Evolutionary conservation across 2,113 vertebrate genomes (phyloP).

Genomic region (Otus sunia): DNA sequence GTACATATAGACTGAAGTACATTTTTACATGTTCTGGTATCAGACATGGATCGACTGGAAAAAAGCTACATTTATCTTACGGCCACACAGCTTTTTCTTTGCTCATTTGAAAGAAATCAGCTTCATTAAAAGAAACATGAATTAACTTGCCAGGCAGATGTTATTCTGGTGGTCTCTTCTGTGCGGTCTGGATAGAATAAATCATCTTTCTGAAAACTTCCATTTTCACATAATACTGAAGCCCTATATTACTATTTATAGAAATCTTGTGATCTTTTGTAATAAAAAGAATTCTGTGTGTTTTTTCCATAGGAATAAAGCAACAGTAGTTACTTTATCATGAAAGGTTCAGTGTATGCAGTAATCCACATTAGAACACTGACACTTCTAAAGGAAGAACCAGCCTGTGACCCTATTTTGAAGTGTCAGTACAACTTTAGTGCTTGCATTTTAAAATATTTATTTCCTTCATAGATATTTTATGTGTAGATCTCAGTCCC

Average conservation of each 20-base stretch:
- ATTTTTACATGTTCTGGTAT: background rate
- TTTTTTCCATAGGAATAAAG: constrained; percentile 31
- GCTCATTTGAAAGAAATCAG: background rate
- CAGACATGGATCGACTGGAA: background rate
- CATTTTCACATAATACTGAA: background rate
- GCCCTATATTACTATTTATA: background rate
- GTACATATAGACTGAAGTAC: background rate
- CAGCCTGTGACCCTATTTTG: constrained; percentile 69
- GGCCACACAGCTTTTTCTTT: background rate
- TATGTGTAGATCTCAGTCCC: constrained; percentile 57
- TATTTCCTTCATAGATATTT: constrained; percentile 77
- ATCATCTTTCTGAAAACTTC: background rate
- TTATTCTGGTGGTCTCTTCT: constrained; percentile 6
- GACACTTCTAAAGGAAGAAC: constrained; percentile 52
- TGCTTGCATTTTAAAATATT: constrained; percentile 75
- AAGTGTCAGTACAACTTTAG: constrained; percentile 59
- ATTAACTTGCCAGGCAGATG: background rate
- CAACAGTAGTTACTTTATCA: constrained; percentile 44
- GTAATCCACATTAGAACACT: constrained; percentile 31
- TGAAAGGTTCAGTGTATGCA: constrained; percentile 30
- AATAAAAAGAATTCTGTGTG: constrained; percentile 18
- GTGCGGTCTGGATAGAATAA: background rate
- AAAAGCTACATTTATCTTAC: background rate
- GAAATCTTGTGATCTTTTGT: constrained; percentile 56
- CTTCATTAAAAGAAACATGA: constrained; percentile 30